These are phyloP conservation scores for Harpagus bidentatus DNA, from an alignment of 2,113 vertebrate genomes.

Conservation along the genomic window DNA sequence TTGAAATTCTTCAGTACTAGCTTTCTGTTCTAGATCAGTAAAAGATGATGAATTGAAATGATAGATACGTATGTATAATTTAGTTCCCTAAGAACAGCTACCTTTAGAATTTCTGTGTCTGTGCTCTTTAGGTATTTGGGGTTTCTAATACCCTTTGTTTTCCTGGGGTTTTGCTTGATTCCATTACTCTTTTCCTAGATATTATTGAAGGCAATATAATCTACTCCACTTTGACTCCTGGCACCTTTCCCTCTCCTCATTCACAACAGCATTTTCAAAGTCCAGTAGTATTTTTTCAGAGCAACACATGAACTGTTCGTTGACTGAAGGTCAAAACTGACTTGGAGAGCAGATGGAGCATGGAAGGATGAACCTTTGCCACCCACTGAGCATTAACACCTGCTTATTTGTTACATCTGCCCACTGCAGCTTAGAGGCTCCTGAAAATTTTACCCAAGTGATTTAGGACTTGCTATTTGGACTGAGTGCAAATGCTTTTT, in stretches of 20 bases:
- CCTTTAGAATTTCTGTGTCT: neutral
- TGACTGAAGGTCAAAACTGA: constrained; percentile 36
- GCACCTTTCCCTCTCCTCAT: neutral
- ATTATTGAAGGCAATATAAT: neutral
- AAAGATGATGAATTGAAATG: neutral
- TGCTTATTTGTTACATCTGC: constrained; percentile 33
- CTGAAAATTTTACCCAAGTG: neutral
- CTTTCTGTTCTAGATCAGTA: neutral
- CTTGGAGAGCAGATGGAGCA: constrained; percentile 38
- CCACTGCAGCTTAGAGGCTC: neutral
- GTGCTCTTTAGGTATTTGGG: neutral
- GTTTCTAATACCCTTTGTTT: neutral
- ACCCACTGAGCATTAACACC: constrained; percentile 3
- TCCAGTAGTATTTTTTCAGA: neutral
- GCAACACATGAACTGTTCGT: neutral
- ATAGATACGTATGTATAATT: rapidly evolving
- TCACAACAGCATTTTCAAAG: neutral
- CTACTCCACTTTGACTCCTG: neutral
- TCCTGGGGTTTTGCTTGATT: neutral
- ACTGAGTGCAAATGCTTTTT: neutral
- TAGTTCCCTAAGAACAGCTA: neutral
- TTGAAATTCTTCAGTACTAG: neutral
- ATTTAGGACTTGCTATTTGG: neutral
- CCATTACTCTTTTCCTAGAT: neutral
- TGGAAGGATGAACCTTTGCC: neutral